Evolutionary conservation across 2,113 vertebrate genomes (phyloP).

Genomic region (Romanogobio albipinnatus): DNA sequence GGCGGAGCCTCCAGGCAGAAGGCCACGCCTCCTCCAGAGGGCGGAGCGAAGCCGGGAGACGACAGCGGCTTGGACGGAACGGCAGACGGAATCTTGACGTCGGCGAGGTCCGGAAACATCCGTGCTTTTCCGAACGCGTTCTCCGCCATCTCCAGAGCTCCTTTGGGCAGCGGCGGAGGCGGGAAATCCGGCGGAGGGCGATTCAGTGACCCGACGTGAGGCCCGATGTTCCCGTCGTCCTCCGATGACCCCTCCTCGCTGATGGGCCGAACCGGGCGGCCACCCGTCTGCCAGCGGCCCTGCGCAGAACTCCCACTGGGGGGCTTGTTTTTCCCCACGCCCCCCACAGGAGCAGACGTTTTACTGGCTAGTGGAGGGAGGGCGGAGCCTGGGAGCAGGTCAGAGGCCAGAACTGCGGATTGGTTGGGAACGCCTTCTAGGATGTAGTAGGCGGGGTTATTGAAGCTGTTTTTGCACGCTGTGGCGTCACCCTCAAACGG

Average conservation of each 20-base stretch:
- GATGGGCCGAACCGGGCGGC: conserved; percentile 65
- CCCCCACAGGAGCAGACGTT: conserved; percentile 54
- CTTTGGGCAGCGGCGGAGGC: conserved; percentile 85
- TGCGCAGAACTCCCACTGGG: conserved; percentile 58
- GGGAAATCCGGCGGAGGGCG: conserved; percentile 87
- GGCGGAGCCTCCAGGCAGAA: conserved; percentile 67
- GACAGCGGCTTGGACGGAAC: conserved; percentile 47
- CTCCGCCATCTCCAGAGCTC: conserved; percentile 74
- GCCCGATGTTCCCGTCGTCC: conserved; percentile 74
- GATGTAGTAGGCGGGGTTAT: conserved; percentile 96
- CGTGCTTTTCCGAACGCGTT: conserved; percentile 70
- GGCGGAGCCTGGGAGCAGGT: conserved; percentile 71
- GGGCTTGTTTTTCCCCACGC: conserved; percentile 77
- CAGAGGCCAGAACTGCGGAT: conserved; percentile 74
- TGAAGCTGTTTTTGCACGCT: conserved; percentile 91
- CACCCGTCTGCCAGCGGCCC: conserved; percentile 64
- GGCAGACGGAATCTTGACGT: conserved; percentile 67
- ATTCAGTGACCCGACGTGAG: conserved; percentile 73
- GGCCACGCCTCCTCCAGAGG: conserved; percentile 59
- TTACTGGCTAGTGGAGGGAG: conserved; percentile 66
- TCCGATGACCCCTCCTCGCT: conserved; percentile 85
- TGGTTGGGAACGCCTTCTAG: conserved; percentile 94
- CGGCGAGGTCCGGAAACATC: conserved; percentile 73
- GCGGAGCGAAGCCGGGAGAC: conserved; percentile 47
- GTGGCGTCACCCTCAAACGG: conserved; percentile 74